Base-by-base conservation (phyloP, 2,888 invertebrate genomes). In the Stenodema calcarata region DNA sequence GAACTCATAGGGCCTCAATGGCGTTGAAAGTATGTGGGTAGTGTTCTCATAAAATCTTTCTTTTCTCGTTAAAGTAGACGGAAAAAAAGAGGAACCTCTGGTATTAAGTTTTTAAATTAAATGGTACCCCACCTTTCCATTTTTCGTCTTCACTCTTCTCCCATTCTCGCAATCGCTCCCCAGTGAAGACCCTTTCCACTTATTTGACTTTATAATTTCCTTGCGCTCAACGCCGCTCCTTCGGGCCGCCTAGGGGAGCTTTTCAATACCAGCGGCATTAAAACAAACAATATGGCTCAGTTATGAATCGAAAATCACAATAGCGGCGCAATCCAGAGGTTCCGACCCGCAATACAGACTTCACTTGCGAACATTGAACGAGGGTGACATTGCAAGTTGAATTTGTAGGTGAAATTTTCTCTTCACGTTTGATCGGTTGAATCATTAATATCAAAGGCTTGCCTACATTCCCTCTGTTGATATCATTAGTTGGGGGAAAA, bases 161-260 rank as follows among this genome's bases (percentile, higher is more conserved):
- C 78, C 78, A 41, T 44, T 78, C 73, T 78, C 78, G 44, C 78
- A 78, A 78, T 78, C 78, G 78, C 23, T 73, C 73, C 73, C 78
- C 47, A 78, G 27, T 18, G 73, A 73, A 78, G 42, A 41, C 78
- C 78, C 44, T 78, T 44, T 78, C 78, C 78, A 44, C 44, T 78
- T 82, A 82, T 82, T 82, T 82, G 82, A 82, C 82, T 82, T 82
- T 82, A 41, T 82, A 82, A 82, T 82, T 82, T 82, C 82, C 70
- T 82, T 82, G 44, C 75, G 75, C 75, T 62, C 30, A 2, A 30
- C 23, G 35, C 81, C 62, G 16, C 35, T 35, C 14, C 82, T 35
- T 35, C 81, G 9, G 9, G 23, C 23, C 23, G 23, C 62, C 62
- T 18, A 9, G 3, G 70, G 69, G 82, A 69, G 41, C 41, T 82